Evolutionary conservation across 1,140 invertebrate species (phyloP).

Genomic region (Oedothorax gibbosus): DNA sequence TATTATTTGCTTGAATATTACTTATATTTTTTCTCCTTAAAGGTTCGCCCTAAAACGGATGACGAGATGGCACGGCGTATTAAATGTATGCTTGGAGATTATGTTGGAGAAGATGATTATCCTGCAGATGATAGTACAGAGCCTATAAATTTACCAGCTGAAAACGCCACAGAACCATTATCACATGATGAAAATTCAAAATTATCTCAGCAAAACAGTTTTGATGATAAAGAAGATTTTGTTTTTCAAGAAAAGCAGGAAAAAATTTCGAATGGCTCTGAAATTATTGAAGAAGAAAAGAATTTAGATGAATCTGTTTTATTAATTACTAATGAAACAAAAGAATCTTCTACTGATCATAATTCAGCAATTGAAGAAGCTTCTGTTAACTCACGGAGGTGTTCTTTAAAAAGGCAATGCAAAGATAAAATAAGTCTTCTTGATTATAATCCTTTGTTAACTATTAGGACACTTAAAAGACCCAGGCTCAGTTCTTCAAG

Average conservation of each 20-base stretch:
- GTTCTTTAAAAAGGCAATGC: conserved; percentile 53
- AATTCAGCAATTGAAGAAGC: conserved; percentile 3
- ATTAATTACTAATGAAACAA: not conserved
- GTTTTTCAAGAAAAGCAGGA: not conserved
- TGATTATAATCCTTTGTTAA: conserved; percentile 56
- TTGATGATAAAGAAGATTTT: not conserved
- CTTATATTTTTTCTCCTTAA: not conserved
- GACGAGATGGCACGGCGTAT: conserved; percentile 54
- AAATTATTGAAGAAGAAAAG: not conserved
- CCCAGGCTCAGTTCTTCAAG: conserved; percentile 21
- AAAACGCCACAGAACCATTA: not conserved
- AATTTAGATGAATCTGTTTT: not conserved
- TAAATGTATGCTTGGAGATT: conserved; percentile 48
- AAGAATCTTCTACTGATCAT: not conserved
- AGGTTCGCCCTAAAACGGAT: conserved; percentile 50
- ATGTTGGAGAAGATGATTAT: conserved; percentile 30
- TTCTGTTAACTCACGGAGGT: conserved; percentile 28
- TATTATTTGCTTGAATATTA: not conserved
- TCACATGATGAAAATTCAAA: not conserved
- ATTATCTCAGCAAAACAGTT: not conserved
- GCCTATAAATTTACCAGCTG: not conserved
- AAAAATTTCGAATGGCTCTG: too few species aligned
- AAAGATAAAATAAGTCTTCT: conserved; percentile 50
- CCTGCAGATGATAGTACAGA: not conserved
- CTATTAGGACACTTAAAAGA: conserved; percentile 34